A percentile compares a stretch with the other conserved stretches of the same genome.
These are phyloP conservation scores for Terrapene triunguis DNA, from an alignment of 2,113 vertebrate species.

Conservation along the genomic window DNA sequence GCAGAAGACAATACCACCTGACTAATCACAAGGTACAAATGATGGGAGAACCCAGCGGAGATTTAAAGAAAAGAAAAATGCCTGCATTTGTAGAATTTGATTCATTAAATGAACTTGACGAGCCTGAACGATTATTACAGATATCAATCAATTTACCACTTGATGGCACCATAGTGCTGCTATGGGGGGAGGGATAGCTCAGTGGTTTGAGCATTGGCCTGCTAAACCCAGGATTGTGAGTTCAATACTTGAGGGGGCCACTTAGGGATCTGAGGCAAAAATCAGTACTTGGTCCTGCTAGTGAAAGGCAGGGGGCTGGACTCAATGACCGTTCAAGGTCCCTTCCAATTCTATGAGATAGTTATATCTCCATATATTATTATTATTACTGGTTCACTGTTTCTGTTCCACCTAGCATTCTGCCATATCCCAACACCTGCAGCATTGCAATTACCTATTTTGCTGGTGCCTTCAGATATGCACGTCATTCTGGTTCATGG, in stretches of 20 bases:
- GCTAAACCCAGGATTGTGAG: too few species aligned
- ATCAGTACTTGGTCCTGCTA: too few species aligned
- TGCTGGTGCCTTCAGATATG: neutral
- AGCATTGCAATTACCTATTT: neutral
- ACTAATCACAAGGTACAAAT: neutral
- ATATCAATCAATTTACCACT: neutral
- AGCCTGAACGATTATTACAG: neutral
- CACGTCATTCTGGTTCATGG: neutral
- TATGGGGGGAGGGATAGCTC: neutral
- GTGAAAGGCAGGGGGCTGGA: too few species aligned
- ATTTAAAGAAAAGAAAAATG: neutral
- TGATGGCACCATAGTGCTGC: constrained; percentile 48
- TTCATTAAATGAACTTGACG: neutral
- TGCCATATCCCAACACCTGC: neutral
- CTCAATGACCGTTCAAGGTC: too few species aligned
- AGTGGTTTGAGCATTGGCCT: too few species aligned
- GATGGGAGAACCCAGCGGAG: neutral
- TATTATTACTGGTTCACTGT: neutral
- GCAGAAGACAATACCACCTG: neutral
- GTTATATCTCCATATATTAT: too few species aligned
- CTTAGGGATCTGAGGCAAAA: too few species aligned
- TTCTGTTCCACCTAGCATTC: neutral
- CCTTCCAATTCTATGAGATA: too few species aligned
- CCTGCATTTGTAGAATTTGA: rapidly evolving
- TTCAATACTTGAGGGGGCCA: too few species aligned